A percentile compares a stretch with the other conserved stretches of the same genome.
Conservation (phyloP, 2,888 invertebrate genomes). For the Tetragonisca angustula region DNA sequence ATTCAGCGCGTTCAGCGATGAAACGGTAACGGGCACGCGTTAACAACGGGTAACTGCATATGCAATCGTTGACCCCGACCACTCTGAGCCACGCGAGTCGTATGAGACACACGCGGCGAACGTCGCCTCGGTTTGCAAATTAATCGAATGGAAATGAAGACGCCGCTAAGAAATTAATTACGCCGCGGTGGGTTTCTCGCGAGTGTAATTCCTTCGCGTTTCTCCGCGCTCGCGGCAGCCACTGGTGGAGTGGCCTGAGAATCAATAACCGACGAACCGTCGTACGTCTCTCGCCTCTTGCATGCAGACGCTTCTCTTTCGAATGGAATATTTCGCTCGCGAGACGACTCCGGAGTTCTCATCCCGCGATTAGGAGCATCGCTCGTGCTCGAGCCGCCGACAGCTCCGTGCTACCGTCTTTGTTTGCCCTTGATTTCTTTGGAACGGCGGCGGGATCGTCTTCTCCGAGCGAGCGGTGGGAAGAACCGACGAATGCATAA, state of each 20-base stretch:
- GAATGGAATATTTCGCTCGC: conserved; percentile 26
- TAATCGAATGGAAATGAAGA: background rate
- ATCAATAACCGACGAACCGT: conserved; percentile 17
- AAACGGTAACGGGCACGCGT: background rate
- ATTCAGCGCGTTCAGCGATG: background rate
- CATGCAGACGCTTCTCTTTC: background rate
- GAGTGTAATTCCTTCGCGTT: background rate
- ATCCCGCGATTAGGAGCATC: background rate
- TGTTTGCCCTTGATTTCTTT: background rate
- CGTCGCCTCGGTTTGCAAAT: background rate
- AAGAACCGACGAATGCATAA: background rate
- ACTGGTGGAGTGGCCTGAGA: background rate
- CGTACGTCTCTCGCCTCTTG: background rate
- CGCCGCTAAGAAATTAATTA: conserved; percentile 5
- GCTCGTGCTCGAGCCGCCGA: background rate
- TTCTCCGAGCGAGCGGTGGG: background rate
- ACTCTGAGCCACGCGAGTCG: background rate
- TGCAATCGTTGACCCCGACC: background rate
- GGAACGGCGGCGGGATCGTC: background rate
- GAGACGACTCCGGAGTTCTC: background rate
- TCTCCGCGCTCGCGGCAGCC: background rate
- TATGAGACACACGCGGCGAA: background rate
- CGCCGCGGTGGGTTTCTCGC: background rate
- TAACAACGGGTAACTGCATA: background rate
- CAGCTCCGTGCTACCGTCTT: background rate